These are phyloP conservation scores for Stigmatopora nigra DNA, from an alignment of 2,113 vertebrate genomes.

Conservation along the genomic window DNA sequence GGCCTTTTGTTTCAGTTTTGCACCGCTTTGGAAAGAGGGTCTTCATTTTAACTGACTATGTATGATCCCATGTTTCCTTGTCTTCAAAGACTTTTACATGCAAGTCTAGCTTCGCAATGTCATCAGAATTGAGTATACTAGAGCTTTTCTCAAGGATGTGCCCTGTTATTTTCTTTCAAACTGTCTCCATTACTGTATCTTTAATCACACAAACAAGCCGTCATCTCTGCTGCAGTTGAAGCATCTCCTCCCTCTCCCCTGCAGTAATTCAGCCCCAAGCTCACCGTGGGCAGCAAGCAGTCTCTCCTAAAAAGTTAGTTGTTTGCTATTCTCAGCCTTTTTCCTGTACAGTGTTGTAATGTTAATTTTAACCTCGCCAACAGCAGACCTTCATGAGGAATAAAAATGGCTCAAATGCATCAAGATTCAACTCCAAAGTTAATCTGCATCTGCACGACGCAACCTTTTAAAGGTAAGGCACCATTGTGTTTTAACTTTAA, in stretches of 20 bases:
- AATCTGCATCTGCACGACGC: background rate
- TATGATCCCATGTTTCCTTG: constrained; percentile 42
- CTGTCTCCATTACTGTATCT: constrained; percentile 4
- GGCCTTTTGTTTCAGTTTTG: constrained; percentile 59
- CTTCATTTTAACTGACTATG: constrained; percentile 48
- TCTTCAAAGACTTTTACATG: constrained; percentile 30
- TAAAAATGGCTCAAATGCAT: background rate
- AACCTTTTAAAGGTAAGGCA: background rate
- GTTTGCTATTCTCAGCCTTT: constrained; percentile 74
- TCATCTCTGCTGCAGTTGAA: constrained; percentile 5
- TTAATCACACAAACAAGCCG: constrained; percentile 7
- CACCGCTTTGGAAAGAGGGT: constrained; percentile 39
- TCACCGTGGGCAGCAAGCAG: constrained; percentile 71
- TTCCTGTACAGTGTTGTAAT: constrained; percentile 74
- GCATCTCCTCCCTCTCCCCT: constrained; percentile 19
- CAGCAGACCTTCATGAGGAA: background rate
- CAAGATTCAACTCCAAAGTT: background rate
- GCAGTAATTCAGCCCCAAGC: constrained; percentile 70
- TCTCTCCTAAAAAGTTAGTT: constrained; percentile 76
- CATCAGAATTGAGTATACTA: constrained; percentile 12
- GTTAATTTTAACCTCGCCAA: constrained; percentile 70
- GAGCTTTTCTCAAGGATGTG: constrained; percentile 7
- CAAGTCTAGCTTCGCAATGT: constrained; percentile 22
- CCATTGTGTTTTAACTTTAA: too few relatives aligned
- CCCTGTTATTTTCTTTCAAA: constrained; percentile 9